Evolutionary conservation across 2,797 vertebrate species (phyloP).

Genomic region (Emydoidea blandingii): DNA sequence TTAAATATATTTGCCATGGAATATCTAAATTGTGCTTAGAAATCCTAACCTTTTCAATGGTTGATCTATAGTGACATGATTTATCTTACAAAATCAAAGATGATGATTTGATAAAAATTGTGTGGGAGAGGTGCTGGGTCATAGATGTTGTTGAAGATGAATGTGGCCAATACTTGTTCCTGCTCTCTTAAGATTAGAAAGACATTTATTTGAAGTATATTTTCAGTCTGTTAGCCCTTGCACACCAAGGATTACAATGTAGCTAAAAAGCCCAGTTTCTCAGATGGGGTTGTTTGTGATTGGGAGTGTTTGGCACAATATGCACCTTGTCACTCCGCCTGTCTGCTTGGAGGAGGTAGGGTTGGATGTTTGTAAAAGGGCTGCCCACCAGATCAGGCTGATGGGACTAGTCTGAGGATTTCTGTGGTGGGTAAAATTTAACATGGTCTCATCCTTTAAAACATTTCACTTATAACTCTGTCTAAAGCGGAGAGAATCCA

Average conservation of each 20-base stretch:
- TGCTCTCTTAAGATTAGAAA: background rate
- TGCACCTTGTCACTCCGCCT: accelerated
- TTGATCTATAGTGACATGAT: background rate
- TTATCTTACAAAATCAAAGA: background rate
- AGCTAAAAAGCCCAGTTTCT: background rate
- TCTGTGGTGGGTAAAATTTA: slow-evolving; percentile 1
- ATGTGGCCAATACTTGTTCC: background rate
- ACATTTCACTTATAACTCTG: background rate
- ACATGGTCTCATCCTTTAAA: background rate
- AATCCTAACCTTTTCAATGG: slow-evolving; percentile 3
- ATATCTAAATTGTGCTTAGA: slow-evolving; percentile 18
- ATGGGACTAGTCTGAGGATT: background rate
- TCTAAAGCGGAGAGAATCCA: background rate
- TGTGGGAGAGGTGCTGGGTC: background rate
- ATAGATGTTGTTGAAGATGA: background rate
- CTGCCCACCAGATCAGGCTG: slow-evolving; percentile 13
- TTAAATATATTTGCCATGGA: slow-evolving; percentile 8
- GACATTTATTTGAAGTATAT: accelerated
- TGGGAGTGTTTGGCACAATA: accelerated
- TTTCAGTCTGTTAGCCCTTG: accelerated
- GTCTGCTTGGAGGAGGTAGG: background rate
- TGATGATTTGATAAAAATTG: slow-evolving; percentile 32
- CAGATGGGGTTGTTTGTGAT: background rate
- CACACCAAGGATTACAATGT: background rate
- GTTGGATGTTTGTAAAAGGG: background rate